Evolutionary conservation across 2,113 vertebrate genomes (phyloP), one percentile per base, ranked within the genome.

Genomic region (Carlito syrichta): DNA sequence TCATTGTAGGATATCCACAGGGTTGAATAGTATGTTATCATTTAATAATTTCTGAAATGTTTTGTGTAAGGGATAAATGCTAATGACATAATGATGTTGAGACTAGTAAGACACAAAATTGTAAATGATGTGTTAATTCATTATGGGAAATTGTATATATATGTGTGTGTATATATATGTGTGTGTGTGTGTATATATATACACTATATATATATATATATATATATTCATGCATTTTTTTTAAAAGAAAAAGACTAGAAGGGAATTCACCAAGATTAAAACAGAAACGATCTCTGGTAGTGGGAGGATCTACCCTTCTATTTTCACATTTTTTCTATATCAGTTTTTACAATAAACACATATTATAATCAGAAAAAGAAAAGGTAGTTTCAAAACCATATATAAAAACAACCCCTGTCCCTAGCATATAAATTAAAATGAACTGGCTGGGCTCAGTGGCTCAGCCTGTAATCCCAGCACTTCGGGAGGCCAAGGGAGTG

Each of bases 231-330:
- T 32, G 8, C 16, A 48, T 68, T n/a, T 60, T n/a, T 48, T 69
- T n/a, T n/a, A 76, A 78, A 54, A 25, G 3, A 52, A 76, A 76
- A 56, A 95, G 54, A 79, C 25, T 86, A 43, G 38, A 77, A 92
- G 17, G 74, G 94, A 92, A 97, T 58, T 83, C 69, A 60, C 54
- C 78, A 89, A 74, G 60, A 88, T 95, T 13, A 56, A 96, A 89
- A 50, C 19, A 63, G 11, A 89, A 93, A 84, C 92, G 20, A 63
- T 62, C 4, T 52, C 48, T 11, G 19, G 12, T 13, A 79, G 3
- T 48, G 2, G 9, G 30, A 93, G 17, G 5, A 0, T 69, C 5
- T 76, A 2, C 38, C 12, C 10, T 5, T 27, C 69, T 69, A 45
- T 88, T 94, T 92, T 82, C n/a, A 60, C 66, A 20, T 32, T 87